Evolutionary conservation across 2,888 invertebrate genomes (phyloP).

Genomic region (Piscicola geometra): DNA sequence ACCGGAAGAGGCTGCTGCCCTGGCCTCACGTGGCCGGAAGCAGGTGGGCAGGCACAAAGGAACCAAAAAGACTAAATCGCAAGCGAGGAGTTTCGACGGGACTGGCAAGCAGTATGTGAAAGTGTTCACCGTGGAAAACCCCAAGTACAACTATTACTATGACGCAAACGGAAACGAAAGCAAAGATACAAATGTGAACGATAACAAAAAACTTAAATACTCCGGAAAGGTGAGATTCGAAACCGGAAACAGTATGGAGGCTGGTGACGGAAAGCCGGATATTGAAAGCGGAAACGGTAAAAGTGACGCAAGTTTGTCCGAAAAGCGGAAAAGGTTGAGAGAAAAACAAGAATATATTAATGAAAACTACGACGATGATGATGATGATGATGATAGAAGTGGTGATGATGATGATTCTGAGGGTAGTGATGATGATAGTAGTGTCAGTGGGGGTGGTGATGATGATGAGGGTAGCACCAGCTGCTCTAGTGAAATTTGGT

Average conservation of each 20-base stretch:
- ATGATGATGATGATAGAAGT: background rate
- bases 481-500: background rate
- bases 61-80: background rate
- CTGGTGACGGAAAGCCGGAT: background rate
- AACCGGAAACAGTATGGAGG: background rate
- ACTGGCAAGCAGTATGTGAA: background rate
- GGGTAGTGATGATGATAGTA: background rate
- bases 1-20: background rate
- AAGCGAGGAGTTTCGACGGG: background rate
- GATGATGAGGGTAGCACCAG: background rate
- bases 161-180: background rate
- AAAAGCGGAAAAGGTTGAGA: background rate
- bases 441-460: no score
- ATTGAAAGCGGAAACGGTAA: no score
- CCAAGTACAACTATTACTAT: background rate
- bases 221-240: background rate
- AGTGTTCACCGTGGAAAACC: background rate
- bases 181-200: slow-evolving; percentile 27
- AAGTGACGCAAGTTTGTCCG: background rate
- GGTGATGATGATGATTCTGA: background rate
- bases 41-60: background rate
- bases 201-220: background rate
- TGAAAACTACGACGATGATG: background rate
- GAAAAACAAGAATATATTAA: background rate
- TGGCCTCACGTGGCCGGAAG: background rate